Conservation (phyloP, 2,888 invertebrate genomes). For the Trachelus iudaicus region DNA sequence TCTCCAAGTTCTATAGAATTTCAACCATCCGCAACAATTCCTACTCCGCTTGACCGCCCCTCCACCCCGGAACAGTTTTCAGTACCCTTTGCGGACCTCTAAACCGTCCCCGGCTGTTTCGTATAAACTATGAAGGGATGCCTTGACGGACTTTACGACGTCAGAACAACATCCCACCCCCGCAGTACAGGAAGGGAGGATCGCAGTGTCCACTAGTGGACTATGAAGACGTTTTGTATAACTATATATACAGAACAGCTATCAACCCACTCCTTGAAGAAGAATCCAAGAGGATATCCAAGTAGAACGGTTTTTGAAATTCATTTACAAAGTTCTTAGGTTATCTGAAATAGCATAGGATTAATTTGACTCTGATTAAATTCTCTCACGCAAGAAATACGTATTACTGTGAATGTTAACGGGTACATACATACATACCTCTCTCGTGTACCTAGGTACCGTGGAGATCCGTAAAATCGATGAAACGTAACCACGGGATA, state of each 20-base stretch:
- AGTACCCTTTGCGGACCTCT: neutral
- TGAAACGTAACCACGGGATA: neutral
- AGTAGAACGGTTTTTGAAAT: neutral
- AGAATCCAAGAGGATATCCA: neutral
- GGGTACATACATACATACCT: neutral
- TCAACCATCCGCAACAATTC: neutral
- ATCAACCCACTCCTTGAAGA: neutral
- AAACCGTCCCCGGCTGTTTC: neutral
- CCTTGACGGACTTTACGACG: neutral
- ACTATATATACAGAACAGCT: neutral
- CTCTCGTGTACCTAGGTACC: neutral
- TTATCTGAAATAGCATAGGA: neutral
- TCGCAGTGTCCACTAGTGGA: neutral
- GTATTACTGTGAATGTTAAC: neutral
- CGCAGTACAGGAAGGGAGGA: neutral
- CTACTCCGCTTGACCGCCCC: too few relatives aligned
- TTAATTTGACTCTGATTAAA: neutral
- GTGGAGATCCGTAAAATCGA: neutral
- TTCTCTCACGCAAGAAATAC: neutral
- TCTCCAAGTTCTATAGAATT: neutral
- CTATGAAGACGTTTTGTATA: neutral
- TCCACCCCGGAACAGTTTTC: neutral
- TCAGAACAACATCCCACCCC: neutral
- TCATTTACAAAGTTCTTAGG: neutral
- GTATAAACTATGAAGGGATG: neutral